Base-by-base conservation (phyloP, 2,888 invertebrate species). In the Subacronicta megacephala region DNA sequence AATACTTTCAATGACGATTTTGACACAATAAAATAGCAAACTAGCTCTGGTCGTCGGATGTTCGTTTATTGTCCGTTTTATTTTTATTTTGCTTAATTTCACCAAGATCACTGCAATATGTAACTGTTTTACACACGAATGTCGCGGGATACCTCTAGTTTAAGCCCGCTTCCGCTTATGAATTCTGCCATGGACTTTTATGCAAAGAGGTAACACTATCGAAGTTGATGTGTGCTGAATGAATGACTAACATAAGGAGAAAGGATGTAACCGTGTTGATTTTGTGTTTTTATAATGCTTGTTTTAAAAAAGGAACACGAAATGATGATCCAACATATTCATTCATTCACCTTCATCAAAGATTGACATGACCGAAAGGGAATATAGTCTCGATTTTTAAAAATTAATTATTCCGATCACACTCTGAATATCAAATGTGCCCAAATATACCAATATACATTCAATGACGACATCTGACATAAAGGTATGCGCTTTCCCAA, bases 401-500 rank as follows among this genome's bases (percentile, higher is more conserved):
- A 9, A 49, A 54, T 64, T 60, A 35, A 66, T 64, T 62, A 68
- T 66, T 68, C 70, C 29, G 46, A 65, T 64, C 65, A 65, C 65
- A 68, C 44, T 40, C 38, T 23, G 18, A 26, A 49, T 31, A 46
- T 41, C 26, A 42, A 57, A 45, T 41, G 41, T 52, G 35, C 18
- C 18, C 16, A 67, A 63, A 63, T 53, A 63, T 60, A 67, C 57
- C 20, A 62, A 18, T 50, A 35, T 35, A 52, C 47, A 60, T 61
- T n/a, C 56, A 68, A 57, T 63, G 68, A 61, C 60, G 60, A 50
- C 55, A 55, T 63, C 54, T 70, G 68, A 72, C 72, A 77, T 80
- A 64, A 75, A 80, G 73, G 71, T 77, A 81, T 79, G 81, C 75
- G 69, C 81, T 83, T 83, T 83, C 82, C 80, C 81, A 83, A 85